Percentiles rank a stretch among this genome's conserved stretches.
Evolutionary conservation across 2,888 invertebrate genomes (phyloP).

Genomic region (Agrochola litura): DNA sequence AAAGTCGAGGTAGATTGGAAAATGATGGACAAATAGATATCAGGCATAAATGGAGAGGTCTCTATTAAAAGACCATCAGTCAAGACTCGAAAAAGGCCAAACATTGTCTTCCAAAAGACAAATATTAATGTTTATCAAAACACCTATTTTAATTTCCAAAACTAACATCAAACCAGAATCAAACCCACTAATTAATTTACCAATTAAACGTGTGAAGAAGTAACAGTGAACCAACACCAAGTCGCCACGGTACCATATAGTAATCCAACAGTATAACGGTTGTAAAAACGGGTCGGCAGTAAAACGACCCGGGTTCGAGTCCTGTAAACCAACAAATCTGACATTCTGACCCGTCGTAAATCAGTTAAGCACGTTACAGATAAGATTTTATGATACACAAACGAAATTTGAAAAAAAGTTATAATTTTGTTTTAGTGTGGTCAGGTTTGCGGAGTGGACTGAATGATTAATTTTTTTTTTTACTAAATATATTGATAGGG

Average conservation of each 20-base stretch:
- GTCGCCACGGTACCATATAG: conserved; percentile 57
- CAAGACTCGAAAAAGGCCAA: neutral
- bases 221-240: conserved; percentile 69
- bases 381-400: conserved; percentile 85
- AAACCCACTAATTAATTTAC: conserved; percentile 58
- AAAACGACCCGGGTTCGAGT: conserved; percentile 87
- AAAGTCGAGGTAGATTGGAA: neutral
- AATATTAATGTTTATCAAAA: neutral
- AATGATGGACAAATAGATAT: neutral
- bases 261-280: conserved; percentile 78
- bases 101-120: neutral
- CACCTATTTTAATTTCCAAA: neutral
- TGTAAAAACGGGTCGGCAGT: conserved; percentile 83
- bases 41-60: neutral
- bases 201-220: conserved; percentile 74
- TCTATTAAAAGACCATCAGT: neutral
- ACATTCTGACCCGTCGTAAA: conserved; percentile 90
- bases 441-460: neutral
- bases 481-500: neutral
- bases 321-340: conserved; percentile 90
- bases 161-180: conserved; percentile 26
- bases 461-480: neutral
- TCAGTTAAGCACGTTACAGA: conserved; percentile 89
- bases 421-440: conserved; percentile 17
- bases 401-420: conserved; percentile 76